phyloP scores from a whole-genome alignment of 2,888 invertebrate genomes.

The Tipula unca region DNA sequence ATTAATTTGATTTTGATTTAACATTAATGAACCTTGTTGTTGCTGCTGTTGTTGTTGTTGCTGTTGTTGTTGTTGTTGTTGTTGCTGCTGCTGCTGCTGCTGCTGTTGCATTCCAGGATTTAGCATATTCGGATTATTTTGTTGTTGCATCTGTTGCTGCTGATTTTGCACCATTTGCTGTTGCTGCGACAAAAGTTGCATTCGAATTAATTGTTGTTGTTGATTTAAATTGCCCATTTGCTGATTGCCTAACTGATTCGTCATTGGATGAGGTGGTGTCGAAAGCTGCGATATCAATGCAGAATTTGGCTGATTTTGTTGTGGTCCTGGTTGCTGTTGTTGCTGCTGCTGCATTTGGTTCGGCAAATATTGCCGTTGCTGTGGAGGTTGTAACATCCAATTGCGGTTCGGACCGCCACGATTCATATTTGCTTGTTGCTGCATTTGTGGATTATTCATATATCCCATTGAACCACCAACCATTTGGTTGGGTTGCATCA shows the following conservation, averaged over 20 bases:
- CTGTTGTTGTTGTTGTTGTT: conserved; percentile 31
- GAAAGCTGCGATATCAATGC: conserved; percentile 55
- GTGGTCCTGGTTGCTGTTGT: conserved; percentile 29
- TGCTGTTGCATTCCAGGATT: conserved; percentile 28
- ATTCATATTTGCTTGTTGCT: conserved; percentile 18
- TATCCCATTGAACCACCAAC: neutral
- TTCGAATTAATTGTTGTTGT: conserved; percentile 25
- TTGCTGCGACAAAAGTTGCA: conserved; percentile 21
- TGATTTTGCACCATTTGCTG: conserved; percentile 36
- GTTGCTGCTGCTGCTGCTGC: conserved; percentile 31
- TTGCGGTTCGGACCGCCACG: conserved; percentile 27
- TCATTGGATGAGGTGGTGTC: conserved; percentile 42
- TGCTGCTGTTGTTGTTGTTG: conserved; percentile 32
- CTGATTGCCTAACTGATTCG: conserved; percentile 32
- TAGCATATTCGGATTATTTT: conserved; percentile 26
- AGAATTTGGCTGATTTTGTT: conserved; percentile 34
- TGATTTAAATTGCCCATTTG: conserved; percentile 25
- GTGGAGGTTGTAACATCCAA: conserved; percentile 29
- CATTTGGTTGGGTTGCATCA: neutral
- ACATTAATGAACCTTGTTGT: conserved; percentile 28
- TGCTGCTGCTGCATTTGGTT: conserved; percentile 24
- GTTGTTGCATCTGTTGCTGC: conserved; percentile 32
- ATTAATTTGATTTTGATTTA: conserved; percentile 29
- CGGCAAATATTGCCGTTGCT: conserved; percentile 26
- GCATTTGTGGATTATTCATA: conserved; percentile 19